Evolutionary conservation across 2,113 vertebrate genomes (phyloP).

Genomic region (Myotis lucifugus): DNA sequence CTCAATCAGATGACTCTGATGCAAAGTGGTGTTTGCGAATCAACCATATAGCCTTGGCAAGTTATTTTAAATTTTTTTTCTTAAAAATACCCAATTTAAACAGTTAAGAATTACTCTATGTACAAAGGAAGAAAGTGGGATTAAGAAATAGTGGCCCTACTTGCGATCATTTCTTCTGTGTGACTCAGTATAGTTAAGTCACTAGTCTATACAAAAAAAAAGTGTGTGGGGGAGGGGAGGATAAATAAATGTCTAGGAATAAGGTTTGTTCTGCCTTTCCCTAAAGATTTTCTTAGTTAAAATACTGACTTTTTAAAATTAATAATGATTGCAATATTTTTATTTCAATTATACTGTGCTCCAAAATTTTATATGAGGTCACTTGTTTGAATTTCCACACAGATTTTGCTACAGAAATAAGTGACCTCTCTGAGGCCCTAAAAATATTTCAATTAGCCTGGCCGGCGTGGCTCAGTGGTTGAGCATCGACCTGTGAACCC

Average conservation of each 20-base stretch:
- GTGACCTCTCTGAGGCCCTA: background rate
- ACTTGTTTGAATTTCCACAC: conserved; percentile 38
- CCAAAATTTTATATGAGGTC: background rate
- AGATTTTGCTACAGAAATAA: background rate
- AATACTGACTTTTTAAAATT: background rate
- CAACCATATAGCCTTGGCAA: background rate
- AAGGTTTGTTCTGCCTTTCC: background rate
- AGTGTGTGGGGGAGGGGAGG: too few species aligned
- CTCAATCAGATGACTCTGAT: background rate
- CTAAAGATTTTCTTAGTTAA: background rate
- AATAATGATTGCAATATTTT: background rate
- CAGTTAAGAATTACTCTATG: background rate
- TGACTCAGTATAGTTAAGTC: background rate
- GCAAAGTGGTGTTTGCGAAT: background rate
- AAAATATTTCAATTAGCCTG: background rate
- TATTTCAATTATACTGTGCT: background rate
- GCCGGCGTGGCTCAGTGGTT: too few species aligned
- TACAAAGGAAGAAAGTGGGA: background rate
- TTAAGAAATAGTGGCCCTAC: background rate
- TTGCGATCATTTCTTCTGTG: background rate
- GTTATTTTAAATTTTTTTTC: background rate
- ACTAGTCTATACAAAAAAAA: background rate
- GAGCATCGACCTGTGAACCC: too few species aligned
- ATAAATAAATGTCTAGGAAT: background rate
- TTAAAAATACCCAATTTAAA: background rate